Base-by-base conservation (phyloP, 2,888 invertebrate genomes). In the Branchipolynoe longqiensis region DNA sequence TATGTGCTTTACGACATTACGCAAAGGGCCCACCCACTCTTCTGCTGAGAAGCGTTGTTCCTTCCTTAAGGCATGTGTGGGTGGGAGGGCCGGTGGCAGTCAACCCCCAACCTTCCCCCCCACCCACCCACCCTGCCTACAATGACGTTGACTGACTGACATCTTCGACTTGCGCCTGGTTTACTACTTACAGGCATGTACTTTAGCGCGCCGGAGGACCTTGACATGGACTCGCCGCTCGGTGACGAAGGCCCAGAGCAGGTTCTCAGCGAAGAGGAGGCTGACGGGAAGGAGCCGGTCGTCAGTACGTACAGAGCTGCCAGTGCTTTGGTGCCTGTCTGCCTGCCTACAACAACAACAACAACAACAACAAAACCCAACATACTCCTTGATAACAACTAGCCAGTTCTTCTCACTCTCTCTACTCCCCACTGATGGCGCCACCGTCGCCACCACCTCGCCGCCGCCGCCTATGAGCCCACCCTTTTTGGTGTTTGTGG, bases 181-280 rank as follows among this genome's bases (percentile, higher is more conserved):
- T n/a, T n/a, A 48, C 78, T 78, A 25, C 41, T 85, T 85, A 22
- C 84, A 87, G 87, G 87, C 73, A 87, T 73, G 82, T 87, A 87
- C 84, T 87, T 83, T 84, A 87, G 87, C 81, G 87, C 87, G 3
- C 41, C 85, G 2, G 87, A 87, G 62, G 87, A 87, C 48, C 59
- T 86, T 25, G 87, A 87, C 38, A n/a, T 31, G 14, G 85, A 86
- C 28, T 78, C 78, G 28, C 48, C 78, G 28, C 25, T 54, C 28
- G 41, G 41, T 8, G 78, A 78, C 18, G 62, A 62, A 48, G 69
- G 62, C 73, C 73, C 73, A 1, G 78, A 78, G 25, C 41, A 22
- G 3, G 41, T 73, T n/a, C 38, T 73, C 25, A 78, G 48, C 33
- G 78, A 41, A 6, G 54, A 28, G 41, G 78, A 78, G 48, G 14